Evolutionary conservation across 2,797 vertebrate species (phyloP).

Genomic region (Melanotaenia nigrans): DNA sequence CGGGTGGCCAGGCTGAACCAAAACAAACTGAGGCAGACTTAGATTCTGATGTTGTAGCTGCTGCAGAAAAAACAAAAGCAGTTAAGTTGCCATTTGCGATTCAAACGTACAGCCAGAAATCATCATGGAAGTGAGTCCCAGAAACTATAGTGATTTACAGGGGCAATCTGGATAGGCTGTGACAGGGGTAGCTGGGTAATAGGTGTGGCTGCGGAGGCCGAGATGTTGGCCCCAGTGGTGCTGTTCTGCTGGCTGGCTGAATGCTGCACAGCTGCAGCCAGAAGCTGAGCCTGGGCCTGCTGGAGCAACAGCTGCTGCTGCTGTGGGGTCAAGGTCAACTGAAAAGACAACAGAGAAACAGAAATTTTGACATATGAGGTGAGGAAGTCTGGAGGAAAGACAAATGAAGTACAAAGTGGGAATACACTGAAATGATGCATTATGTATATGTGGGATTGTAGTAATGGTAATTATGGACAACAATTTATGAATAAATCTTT

Average conservation of each 20-base stretch:
- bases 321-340: slow-evolving; percentile 97
- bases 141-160: slow-evolving; percentile 75
- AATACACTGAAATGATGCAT: slow-evolving; percentile 1
- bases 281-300: slow-evolving; percentile 97
- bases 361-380: background rate
- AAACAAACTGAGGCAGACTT: slow-evolving; percentile 96
- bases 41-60: slow-evolving; percentile 97
- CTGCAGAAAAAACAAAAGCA: slow-evolving; percentile 75
- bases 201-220: slow-evolving; percentile 95
- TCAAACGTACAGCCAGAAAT: background rate
- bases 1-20: slow-evolving; percentile 92
- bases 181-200: slow-evolving; percentile 98
- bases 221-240: slow-evolving; percentile 96
- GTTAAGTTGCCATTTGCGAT: background rate
- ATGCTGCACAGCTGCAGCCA: slow-evolving; percentile 96
- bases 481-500: background rate
- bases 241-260: slow-evolving; percentile 96
- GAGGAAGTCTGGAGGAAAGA: background rate
- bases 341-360: slow-evolving; percentile 5
- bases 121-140: background rate
- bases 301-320: slow-evolving; percentile 97
- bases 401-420: background rate
- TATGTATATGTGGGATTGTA: background rate
- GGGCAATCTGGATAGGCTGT: slow-evolving; percentile 97
- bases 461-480: background rate